A percentile compares a stretch with the other conserved stretches of the same genome.
These are phyloP conservation scores for Clitarchus hookeri DNA, from an alignment of 2,888 invertebrate species.

Conservation along the genomic window DNA sequence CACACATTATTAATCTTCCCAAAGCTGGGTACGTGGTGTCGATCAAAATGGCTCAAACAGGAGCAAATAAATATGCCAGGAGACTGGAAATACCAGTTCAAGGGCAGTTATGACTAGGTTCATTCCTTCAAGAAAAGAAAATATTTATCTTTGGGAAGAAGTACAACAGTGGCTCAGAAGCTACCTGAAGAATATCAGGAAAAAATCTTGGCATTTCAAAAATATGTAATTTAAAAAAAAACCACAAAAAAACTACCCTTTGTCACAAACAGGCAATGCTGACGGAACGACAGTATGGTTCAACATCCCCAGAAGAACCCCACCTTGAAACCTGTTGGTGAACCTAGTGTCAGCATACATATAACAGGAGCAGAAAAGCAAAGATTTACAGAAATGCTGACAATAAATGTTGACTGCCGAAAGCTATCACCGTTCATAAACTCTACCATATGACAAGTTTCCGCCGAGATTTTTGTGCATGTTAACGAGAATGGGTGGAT, in stretches of 20 bases:
- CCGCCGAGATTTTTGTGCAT: conserved; percentile 18
- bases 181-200: background rate
- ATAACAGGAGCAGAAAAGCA: conserved; percentile 28
- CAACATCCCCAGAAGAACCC: conserved; percentile 28
- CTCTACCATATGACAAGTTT: conserved; percentile 22
- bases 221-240: background rate
- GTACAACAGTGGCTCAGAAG: conserved; percentile 17
- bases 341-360: background rate
- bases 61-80: background rate
- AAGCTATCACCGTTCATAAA: conserved; percentile 28
- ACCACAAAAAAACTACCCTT: background rate
- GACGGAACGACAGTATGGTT: conserved; percentile 31
- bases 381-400: conserved; percentile 28
- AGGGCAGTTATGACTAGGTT: background rate
- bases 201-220: background rate
- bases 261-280: conserved; percentile 32
- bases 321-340: conserved; percentile 22
- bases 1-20: background rate
- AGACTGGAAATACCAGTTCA: background rate
- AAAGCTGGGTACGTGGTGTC: background rate
- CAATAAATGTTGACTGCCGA: conserved; percentile 26
- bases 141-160: background rate
- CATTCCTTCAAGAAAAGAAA: background rate
- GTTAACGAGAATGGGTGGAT: conserved; percentile 31
- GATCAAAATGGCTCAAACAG: background rate